phyloP scores from a whole-genome alignment of 2,888 invertebrate genomes.

The Adineta ricciae region DNA sequence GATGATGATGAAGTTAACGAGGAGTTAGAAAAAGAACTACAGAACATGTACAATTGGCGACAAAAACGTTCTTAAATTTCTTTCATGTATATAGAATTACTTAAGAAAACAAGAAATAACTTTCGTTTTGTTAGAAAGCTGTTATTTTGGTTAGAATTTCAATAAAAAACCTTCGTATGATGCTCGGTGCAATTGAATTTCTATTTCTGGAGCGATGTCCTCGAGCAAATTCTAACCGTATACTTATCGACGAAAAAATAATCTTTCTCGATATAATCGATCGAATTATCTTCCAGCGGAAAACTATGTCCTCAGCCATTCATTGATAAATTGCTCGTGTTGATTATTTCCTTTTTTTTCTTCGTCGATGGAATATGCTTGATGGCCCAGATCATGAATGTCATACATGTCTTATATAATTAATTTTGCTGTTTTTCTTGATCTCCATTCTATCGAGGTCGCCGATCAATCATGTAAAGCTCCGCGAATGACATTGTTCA shows the following conservation, averaged over 20 bases:
- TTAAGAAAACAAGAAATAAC: no score
- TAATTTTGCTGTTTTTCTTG: no score
- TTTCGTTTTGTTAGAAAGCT: not conserved
- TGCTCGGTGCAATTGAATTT: not conserved
- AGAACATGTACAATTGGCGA: slow-evolving; percentile 2
- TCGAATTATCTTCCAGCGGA: not conserved
- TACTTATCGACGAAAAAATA: not conserved
- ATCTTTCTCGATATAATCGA: not conserved
- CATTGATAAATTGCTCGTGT: not conserved
- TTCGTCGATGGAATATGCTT: not conserved
- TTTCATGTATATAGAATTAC: not conserved
- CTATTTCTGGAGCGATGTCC: no score
- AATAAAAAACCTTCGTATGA: not conserved
- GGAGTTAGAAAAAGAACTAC: not conserved
- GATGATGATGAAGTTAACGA: not conserved
- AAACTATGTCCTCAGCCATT: not conserved
- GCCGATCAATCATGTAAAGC: no score
- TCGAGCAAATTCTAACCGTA: no score
- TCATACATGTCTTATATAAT: no score
- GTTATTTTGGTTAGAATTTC: not conserved
- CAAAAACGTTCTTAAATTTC: not conserved
- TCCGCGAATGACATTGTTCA: no score
- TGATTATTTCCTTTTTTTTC: not conserved
- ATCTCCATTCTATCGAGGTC: no score
- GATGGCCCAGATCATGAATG: no score